These are phyloP conservation scores for Ischnura elegans DNA, from an alignment of 2,888 invertebrate genomes.

Conservation along the genomic window DNA sequence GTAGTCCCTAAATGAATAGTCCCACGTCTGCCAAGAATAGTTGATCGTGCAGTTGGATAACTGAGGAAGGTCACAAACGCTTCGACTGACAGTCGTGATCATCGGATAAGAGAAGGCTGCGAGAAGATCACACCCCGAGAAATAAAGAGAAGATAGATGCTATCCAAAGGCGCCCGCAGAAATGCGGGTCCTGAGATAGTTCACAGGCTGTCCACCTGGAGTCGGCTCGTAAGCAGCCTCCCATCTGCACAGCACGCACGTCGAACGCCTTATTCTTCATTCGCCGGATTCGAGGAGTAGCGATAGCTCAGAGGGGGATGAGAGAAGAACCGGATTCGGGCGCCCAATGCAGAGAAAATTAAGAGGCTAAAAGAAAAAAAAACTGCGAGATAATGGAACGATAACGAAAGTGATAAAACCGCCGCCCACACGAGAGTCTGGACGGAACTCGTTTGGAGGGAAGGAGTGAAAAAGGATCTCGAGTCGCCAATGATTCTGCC, in stretches of 20 bases:
- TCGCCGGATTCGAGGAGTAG: neutral
- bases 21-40: too few relatives aligned
- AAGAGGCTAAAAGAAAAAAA: neutral
- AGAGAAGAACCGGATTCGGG: neutral
- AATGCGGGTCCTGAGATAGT: slow-evolving; percentile 20
- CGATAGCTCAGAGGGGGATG: neutral
- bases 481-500: neutral
- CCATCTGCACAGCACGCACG: neutral
- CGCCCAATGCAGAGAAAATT: neutral
- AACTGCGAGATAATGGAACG: neutral
- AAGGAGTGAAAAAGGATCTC: neutral
- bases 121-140: neutral
- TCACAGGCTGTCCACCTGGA: slow-evolving; percentile 18
- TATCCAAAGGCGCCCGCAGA: neutral
- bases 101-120: neutral
- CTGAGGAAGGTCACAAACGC: neutral
- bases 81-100: too few relatives aligned
- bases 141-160: neutral
- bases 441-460: neutral
- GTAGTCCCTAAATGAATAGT: too few relatives aligned
- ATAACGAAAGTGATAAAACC: neutral
- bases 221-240: slow-evolving; percentile 9
- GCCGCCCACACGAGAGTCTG: neutral
- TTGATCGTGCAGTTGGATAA: neutral
- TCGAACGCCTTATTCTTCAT: neutral